Evolutionary conservation across 2,888 invertebrate species (phyloP).

Genomic region (Agriopis leucophaearia): DNA sequence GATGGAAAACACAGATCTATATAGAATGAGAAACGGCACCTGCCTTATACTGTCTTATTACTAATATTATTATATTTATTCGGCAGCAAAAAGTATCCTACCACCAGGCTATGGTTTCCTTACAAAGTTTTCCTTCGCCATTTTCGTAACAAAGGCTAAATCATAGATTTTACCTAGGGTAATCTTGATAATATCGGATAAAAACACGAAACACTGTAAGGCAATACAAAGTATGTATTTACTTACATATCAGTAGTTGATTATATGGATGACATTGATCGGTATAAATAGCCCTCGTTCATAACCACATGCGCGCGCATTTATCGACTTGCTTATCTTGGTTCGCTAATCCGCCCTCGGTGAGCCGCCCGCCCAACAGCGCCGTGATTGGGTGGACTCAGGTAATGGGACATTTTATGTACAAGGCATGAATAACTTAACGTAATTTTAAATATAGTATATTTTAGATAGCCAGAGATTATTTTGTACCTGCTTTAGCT

Average conservation of each 20-base stretch:
- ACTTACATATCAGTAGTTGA: not conserved
- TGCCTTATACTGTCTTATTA: too few relatives aligned
- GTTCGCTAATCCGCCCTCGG: conserved; percentile 48
- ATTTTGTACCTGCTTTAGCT: not conserved
- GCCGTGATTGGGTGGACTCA: conserved; percentile 67
- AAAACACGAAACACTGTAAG: too few relatives aligned
- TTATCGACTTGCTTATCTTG: conserved; percentile 58
- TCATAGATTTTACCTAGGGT: too few relatives aligned
- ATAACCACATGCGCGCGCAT: conserved; percentile 64
- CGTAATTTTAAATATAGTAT: conserved; percentile 44
- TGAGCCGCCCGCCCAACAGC: conserved; percentile 65
- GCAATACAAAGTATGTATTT: not conserved
- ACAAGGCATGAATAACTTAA: conserved; percentile 37
- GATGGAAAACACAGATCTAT: too few relatives aligned
- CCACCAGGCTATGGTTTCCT: too few relatives aligned
- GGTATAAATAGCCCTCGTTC: conserved; percentile 2
- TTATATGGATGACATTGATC: conserved; percentile 13
- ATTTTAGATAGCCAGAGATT: not conserved
- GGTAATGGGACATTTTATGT: conserved; percentile 46
- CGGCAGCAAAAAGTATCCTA: too few relatives aligned
- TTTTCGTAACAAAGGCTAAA: too few relatives aligned
- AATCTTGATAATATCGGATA: too few relatives aligned
- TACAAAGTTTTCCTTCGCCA: too few relatives aligned
- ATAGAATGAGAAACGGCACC: too few relatives aligned
- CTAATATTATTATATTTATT: too few relatives aligned